Evolutionary conservation across 2,888 invertebrate species (phyloP), one percentile per base, ranked within the genome.

Genomic region (Tetragonisca angustula): DNA sequence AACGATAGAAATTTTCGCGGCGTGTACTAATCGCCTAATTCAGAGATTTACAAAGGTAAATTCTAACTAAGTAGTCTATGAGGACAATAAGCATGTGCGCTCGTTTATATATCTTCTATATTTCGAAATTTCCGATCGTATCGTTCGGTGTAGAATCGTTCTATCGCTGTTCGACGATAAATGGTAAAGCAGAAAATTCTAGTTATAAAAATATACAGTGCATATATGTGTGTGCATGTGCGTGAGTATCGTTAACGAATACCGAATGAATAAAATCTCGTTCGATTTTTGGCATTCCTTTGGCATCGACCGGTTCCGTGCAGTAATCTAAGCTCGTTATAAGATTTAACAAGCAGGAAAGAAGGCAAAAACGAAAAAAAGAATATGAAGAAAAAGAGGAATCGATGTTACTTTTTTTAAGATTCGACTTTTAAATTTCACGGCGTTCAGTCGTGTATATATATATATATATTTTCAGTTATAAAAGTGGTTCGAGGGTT

Each of bases 31-130:
- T 81, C 69, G 79, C 75, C 27, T 27, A 79, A 81, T 76, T 83
- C 67, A 54, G 71, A 81, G 27, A 50, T 56, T 88, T 72, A 81
- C 76, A 76, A 77, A 65, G 9, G 9, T 43, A 43, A 68, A 43
- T 80, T 73, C 84, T n/a, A 43, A 24, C 84, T n/a, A 43, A 24
- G 73, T 82, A 90, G 82, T 90, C 89, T 89, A 88, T 89, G 91
- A 90, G 82, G 92, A 93, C 92, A 92, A 92, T 92, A 92, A 92
- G 83, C 88, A 86, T 87, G 83, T 84, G 83, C 83, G 81, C 87
- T 90, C 83, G 86, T 90, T 90, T 88, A 85, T 86, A 89, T 80
- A 89, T 78, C 82, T 89, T 89, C 89, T 85, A 70, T 36, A 77
- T 79, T 76, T 85, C 75, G 50, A 86, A 89, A 85, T 78, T 67